Base-by-base conservation (phyloP, 2,797 vertebrate genomes). In the Nyctibius grandis region DNA sequence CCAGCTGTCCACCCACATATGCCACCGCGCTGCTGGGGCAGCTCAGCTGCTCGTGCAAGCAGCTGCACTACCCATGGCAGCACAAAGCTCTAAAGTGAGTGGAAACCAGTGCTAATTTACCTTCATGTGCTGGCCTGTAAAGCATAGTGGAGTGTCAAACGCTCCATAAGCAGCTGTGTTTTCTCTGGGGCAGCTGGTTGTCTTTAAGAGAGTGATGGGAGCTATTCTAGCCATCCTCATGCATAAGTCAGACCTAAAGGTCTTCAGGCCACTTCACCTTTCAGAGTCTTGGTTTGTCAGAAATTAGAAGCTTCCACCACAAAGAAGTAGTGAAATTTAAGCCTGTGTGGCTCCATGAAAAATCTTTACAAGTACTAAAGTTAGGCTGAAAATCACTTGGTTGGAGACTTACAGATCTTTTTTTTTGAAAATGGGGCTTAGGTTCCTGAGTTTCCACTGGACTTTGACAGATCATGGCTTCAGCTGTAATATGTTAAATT, bases 141-240 rank as follows among this genome's bases (percentile, higher is more conserved):
- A 29, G 15, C 3, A 0, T 26, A 47, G 51, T 53, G 54, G 51
- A 48, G 33, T 0, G 0, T 15, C 1, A 5, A 22, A n/a, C 33
- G 38, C 26, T 45, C 29, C 9, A 1, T 6, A 19, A 44, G 21
- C 59, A 69, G 14, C 23, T 84, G 12, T 20, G 8, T 85, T 73
- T 88, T 31, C 34, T 79, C 29, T 44, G 42, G 12, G 42, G 31
- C 2, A 4, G 21, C 11, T 50, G 36, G 11, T 14, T 57, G 45
- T 31, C 57, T 54, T 72, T 45, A 31, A 17, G 29, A 34, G 33
- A 82, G 44, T 12, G 60, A 14, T 9, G 7, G 50, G 38, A 87
- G 31, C 59, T 89, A 1, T 54, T 57, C 44, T 47, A 45, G 44
- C 33, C 63, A 65, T 69, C 34, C 42, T 65, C 4, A 5, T 1